Evolutionary conservation across 2,113 vertebrate species (phyloP), one percentile per base, ranked within the genome.

Genomic region (Phyllopteryx taeniolatus): DNA sequence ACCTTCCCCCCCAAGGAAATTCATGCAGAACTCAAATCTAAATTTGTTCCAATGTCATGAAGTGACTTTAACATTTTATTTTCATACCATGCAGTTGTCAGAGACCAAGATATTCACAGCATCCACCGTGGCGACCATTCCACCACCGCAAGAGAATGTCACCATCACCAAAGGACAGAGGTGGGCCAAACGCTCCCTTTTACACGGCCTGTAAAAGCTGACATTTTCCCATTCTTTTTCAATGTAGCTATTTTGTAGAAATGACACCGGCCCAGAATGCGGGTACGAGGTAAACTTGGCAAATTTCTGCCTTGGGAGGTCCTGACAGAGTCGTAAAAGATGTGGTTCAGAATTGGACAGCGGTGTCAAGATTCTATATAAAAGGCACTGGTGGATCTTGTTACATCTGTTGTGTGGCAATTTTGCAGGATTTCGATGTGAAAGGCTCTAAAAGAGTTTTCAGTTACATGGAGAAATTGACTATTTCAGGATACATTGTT

Each of bases 51-150:
- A 7, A 31, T 35, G 15, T 61, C 31, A 15, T 19, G 59, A 61
- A 61, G 31, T 42, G 31, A 54, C 7, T 56, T 66, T 9, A 20
- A 47, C 44, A 1, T 64, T 13, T 12, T 33, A 31, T 53, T 76
- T 33, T 49, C 68, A 13, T 72, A 72, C 61, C 71, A 11, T 77
- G 71, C 85, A 99, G 97, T 94, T 99, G 82, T 98, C 97, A 35
- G 97, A 99, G 90, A 98, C 96, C 1, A 99, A 99, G 95, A 97
- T 98, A 88, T 99, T 99, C 90, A 99, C 97, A 9, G 95, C 97
- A 53, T 99, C 97, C 90, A 98, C 93, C 2, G 96, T 98, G 76
- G 95, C 95, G 0, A 91, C 96, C n/a, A 87, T 95, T 83, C 95
- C 97, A 81, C 87, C 94, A 70, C 95, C 95, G 84, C 91, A 94